Conservation (phyloP, 1,140 invertebrate species). For the Bombus vancouverensis region DNA sequence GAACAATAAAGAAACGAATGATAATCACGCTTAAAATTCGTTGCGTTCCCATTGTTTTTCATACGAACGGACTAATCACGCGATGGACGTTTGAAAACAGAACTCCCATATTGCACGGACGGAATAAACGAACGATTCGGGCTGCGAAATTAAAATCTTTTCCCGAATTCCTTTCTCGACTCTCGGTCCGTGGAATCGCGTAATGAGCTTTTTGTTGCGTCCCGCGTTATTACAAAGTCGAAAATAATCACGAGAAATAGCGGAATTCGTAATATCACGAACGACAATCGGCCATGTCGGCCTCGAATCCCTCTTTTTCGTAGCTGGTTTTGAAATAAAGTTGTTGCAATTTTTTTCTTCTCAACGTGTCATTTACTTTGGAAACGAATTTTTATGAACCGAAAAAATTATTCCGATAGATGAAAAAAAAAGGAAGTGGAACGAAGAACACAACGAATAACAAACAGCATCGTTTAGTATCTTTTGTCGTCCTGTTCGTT, state of each 20-base stretch:
- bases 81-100: not conserved
- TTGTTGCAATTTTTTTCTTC: fast-evolving
- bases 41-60: constrained; percentile 4
- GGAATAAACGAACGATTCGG: not conserved
- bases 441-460: not conserved
- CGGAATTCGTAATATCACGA: not conserved
- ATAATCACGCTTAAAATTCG: constrained; percentile 3
- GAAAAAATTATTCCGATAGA: not conserved
- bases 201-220: constrained; percentile 28
- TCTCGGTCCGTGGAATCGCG: not conserved
- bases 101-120: not conserved
- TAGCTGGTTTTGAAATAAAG: not conserved
- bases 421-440: not conserved
- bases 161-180: not conserved
- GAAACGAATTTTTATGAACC: not conserved
- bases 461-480: not conserved
- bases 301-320: not conserved
- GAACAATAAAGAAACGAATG: not conserved
- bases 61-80: not conserved
- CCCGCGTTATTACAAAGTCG: not conserved
- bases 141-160: constrained; percentile 32
- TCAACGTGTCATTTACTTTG: not conserved
- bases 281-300: not conserved
- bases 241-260: not conserved
- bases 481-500: not conserved